A percentile compares a stretch with the other conserved stretches of the same genome.
Conservation (phyloP, 2,797 vertebrate genomes). For the Acomys russatus region DNA sequence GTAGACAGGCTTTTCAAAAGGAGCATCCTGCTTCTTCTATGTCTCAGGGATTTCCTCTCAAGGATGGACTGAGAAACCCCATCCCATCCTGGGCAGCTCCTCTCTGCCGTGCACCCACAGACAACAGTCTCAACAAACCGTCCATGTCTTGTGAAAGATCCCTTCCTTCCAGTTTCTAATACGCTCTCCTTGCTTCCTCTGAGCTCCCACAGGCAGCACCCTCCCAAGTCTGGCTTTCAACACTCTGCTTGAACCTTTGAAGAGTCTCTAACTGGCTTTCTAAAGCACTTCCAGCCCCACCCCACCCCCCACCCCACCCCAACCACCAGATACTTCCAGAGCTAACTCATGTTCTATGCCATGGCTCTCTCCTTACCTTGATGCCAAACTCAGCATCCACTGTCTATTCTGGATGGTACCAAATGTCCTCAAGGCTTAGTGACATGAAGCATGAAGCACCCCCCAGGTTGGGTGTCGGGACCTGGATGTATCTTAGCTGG, state of each 20-base stretch:
- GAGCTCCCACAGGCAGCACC: background rate
- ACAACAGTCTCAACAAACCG: background rate
- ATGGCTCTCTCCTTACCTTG: background rate
- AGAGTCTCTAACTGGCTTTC: background rate
- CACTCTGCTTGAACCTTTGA: background rate
- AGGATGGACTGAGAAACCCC: background rate
- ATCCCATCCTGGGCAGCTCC: background rate
- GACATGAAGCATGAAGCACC: background rate
- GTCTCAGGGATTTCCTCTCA: background rate
- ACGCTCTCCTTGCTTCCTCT: background rate
- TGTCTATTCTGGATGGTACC: background rate
- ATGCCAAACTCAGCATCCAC: background rate
- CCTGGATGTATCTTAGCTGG: background rate
- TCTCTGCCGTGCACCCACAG: background rate
- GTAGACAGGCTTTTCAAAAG: slow-evolving; percentile 18
- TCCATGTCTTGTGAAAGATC: background rate
- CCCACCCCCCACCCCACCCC: background rate
- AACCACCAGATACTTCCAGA: background rate
- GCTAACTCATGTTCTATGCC: background rate
- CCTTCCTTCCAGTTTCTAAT: background rate
- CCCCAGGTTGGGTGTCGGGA: background rate
- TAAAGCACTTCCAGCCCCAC: background rate
- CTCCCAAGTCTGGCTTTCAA: background rate
- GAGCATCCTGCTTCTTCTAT: background rate
- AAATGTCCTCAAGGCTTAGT: background rate